Evolutionary conservation across 2,888 invertebrate genomes (phyloP).

Genomic region (Lydus trimaculatus): DNA sequence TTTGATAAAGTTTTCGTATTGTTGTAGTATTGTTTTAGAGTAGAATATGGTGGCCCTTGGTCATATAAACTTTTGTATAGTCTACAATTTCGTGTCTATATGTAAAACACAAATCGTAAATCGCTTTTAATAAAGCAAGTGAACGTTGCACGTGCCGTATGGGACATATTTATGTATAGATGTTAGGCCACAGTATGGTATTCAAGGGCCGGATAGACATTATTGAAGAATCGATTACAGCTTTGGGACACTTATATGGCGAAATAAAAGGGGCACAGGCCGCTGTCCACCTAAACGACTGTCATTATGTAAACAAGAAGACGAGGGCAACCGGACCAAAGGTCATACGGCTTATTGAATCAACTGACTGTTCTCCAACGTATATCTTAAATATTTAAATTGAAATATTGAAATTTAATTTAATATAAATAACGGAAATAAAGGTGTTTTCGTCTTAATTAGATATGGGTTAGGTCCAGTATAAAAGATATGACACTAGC

Average conservation of each 20-base stretch:
- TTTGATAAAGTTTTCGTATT: conserved; percentile 5
- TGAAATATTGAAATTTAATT: neutral
- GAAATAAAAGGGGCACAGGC: conserved; percentile 55
- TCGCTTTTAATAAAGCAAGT: conserved; percentile 44
- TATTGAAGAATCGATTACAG: conserved; percentile 57
- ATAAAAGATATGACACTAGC: conserved; percentile 25
- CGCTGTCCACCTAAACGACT: conserved; percentile 56
- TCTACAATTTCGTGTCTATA: conserved; percentile 21
- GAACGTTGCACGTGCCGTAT: conserved; percentile 38
- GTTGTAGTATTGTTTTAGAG: neutral
- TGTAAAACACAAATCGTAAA: conserved; percentile 38
- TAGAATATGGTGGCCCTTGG: neutral
- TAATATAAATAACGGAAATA: neutral
- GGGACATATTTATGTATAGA: conserved; percentile 41
- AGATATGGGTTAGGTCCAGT: neutral
- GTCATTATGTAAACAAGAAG: conserved; percentile 60
- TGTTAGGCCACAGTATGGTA: conserved; percentile 34
- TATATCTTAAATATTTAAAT: neutral
- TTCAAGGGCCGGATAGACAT: conserved; percentile 49
- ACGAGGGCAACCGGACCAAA: conserved; percentile 45
- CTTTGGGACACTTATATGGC: conserved; percentile 55
- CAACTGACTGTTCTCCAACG: conserved; percentile 35
- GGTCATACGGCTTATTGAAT: conserved; percentile 53
- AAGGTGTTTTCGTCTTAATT: neutral
- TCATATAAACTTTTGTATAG: conserved; percentile 1